Percentiles rank a stretch among this genome's conserved stretches.
phyloP scores from a whole-genome alignment of 1,140 invertebrate species.

The Eufriesea mexicana region DNA sequence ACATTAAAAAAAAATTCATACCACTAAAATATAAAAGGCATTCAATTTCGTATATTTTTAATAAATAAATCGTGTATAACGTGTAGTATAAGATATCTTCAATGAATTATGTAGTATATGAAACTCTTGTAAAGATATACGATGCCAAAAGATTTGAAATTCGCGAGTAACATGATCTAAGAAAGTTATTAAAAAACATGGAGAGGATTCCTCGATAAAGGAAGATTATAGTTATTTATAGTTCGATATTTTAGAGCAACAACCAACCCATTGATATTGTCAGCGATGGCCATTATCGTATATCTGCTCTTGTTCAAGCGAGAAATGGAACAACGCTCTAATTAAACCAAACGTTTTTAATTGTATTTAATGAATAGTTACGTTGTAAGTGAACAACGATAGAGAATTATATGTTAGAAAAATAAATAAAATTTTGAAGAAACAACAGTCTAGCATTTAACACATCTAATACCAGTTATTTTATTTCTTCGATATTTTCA shows the following conservation, averaged over 20 bases:
- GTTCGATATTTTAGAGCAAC: conserved; percentile 3
- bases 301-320: conserved; percentile 22
- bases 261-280: conserved; percentile 26
- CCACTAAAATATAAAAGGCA: not conserved
- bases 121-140: not conserved
- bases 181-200: not conserved
- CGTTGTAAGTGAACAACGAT: conserved; percentile 53
- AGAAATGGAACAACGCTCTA: conserved; percentile 39
- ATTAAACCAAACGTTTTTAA: conserved; percentile 67
- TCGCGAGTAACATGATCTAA: too few relatives aligned
- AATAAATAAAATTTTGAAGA: conserved; percentile 46
- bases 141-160: not conserved
- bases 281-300: not conserved
- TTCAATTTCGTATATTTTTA: conserved; percentile 9
- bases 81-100: not conserved
- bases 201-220: conserved; percentile 2
- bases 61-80: not conserved
- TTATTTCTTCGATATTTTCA: too few relatives aligned
- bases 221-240: conserved; percentile 25
- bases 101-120: not conserved
- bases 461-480: too few relatives aligned
- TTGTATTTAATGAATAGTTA: conserved; percentile 73
- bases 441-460: too few relatives aligned
- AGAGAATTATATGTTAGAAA: conserved; percentile 64
- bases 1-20: not conserved